These are phyloP conservation scores for Nannoperca obscura DNA, from an alignment of 2,797 vertebrate genomes.

Conservation along the genomic window DNA sequence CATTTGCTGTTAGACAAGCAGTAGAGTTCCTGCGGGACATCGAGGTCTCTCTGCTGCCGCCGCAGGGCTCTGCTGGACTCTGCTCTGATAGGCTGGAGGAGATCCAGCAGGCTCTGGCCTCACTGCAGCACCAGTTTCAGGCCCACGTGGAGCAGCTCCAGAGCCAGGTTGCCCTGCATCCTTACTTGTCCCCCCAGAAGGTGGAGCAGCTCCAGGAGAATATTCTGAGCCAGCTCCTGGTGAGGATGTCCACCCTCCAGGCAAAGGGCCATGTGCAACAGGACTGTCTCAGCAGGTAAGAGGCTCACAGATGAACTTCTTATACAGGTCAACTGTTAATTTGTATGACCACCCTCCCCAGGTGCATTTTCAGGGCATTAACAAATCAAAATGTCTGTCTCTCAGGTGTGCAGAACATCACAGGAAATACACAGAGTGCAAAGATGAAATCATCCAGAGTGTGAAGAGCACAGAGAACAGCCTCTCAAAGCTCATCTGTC, in stretches of 20 bases:
- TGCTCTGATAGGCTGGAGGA: slow-evolving; percentile 74
- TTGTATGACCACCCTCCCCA: not conserved
- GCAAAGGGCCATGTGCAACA: slow-evolving; percentile 78
- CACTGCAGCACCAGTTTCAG: slow-evolving; percentile 84
- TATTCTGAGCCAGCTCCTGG: slow-evolving; percentile 82
- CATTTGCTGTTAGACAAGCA: slow-evolving; percentile 68
- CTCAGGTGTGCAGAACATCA: slow-evolving; percentile 88
- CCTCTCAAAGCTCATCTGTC: slow-evolving; percentile 77
- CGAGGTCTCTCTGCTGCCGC: slow-evolving; percentile 74
- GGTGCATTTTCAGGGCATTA: not conserved
- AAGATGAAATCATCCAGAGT: slow-evolving; percentile 80
- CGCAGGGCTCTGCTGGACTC: slow-evolving; percentile 62
- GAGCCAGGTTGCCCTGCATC: slow-evolving; percentile 72
- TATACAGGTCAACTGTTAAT: not conserved
- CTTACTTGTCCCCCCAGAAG: slow-evolving; percentile 74
- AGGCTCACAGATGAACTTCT: not conserved
- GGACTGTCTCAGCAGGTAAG: slow-evolving; percentile 79
- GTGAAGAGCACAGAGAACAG: slow-evolving; percentile 77
- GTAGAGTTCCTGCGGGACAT: slow-evolving; percentile 72
- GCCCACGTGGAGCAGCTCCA: slow-evolving; percentile 79
- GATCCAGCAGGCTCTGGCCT: slow-evolving; percentile 56
- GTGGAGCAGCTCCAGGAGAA: slow-evolving; percentile 78
- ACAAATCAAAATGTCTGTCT: not conserved
- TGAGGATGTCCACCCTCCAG: slow-evolving; percentile 81
- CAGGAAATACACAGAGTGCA: slow-evolving; percentile 73